Base-by-base conservation (phyloP, 35 echinoderm and acorn worm genomes). In the Stichopus chloronotus region DNA sequence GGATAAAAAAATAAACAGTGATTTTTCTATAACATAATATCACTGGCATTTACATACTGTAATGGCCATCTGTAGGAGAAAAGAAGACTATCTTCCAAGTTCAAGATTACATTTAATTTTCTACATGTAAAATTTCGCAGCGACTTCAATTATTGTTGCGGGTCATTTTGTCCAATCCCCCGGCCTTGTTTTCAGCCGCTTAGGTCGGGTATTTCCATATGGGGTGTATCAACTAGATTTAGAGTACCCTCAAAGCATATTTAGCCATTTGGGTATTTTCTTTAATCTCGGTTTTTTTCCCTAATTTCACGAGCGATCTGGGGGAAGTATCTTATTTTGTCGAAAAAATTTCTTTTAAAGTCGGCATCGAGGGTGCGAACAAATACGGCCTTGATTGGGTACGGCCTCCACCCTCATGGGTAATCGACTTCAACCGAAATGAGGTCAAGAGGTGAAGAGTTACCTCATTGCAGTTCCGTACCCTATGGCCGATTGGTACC, bases 191-290 rank as follows among this genome's bases (percentile, higher is more conserved):
- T 65, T 65, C 11, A 65, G 11, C 61, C 61, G 8, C 25, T 55
- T 52, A 14, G 19, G 25, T 56, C 80, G 80, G 55, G n/a, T 83
- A 43, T 7, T 13, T 10, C 25, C 80, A 83, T 52, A 56, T 83
- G 80, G 80, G 80, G 43, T 83, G 80, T 10, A 83, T 83, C 80
- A 83, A 83, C 25, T 52, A 52, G 30, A 43, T 43, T 3, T 43
- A 83, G n/a, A 83, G 55, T 83, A 83, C 80, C 80, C 80, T 52
- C 80, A 83, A 83, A 83, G 55, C 80, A 83, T 83, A 83, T 83
- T 83, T 83, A n/a, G 52, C 80, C 55, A 83, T 83, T 43, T 43
- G 30, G 30, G 30, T 43, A 43, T 43, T 43, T 43, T 43, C 30
- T 43, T 43, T 43, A 0, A 1, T 3, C 30, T 43, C 30, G 0